phyloP scores from a whole-genome alignment of 2,113 vertebrate genomes.

The Plotosus lineatus region DNA sequence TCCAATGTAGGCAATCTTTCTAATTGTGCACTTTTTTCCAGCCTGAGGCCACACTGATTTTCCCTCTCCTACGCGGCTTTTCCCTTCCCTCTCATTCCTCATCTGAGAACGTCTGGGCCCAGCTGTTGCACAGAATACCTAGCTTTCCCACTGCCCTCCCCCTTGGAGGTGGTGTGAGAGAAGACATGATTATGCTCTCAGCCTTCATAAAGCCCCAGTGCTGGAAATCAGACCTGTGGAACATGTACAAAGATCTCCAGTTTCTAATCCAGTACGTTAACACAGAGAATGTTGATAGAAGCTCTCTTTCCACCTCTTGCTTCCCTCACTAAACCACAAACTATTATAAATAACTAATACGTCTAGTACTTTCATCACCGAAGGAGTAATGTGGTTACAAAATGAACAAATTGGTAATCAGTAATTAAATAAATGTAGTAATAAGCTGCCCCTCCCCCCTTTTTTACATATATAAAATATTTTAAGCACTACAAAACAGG shows the following conservation, averaged over 20 bases:
- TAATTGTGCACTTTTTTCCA: constrained; percentile 56
- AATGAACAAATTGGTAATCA: background rate
- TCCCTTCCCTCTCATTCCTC: constrained; percentile 20
- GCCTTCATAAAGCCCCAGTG: constrained; percentile 48
- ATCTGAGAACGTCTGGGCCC: constrained; percentile 31
- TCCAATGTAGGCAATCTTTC: constrained; percentile 41
- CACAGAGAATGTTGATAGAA: constrained; percentile 16
- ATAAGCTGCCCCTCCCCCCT: background rate
- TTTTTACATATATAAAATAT: background rate
- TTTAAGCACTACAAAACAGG: constrained; percentile 2
- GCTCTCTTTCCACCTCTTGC: constrained; percentile 18
- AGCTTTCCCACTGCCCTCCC: constrained; percentile 26
- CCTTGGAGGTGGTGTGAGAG: constrained; percentile 8
- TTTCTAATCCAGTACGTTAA: constrained; percentile 31
- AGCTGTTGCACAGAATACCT: constrained; percentile 45
- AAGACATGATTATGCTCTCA: constrained; percentile 53
- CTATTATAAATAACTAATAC: background rate
- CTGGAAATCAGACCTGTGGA: constrained; percentile 50
- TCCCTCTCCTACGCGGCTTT: constrained; percentile 22
- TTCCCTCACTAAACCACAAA: background rate
- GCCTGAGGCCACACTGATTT: constrained; percentile 49
- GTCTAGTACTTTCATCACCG: background rate
- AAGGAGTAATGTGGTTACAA: background rate
- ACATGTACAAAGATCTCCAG: constrained; percentile 46
- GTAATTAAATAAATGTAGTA: background rate